Conservation (phyloP, 2,888 invertebrate genomes). For the Drosophila lutescens region DNA sequence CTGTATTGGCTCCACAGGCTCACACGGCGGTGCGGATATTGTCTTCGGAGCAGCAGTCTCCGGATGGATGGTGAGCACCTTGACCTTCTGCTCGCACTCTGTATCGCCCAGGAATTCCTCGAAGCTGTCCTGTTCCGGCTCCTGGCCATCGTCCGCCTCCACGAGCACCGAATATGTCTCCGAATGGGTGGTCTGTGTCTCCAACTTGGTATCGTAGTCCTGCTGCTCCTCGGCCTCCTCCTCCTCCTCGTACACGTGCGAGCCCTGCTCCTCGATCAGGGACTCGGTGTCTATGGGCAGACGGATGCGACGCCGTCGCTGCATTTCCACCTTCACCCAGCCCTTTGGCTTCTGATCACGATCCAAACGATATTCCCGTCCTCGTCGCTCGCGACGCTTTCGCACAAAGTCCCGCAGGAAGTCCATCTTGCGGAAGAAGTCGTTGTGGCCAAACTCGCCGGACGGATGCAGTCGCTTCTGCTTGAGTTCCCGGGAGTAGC, state of each 20-base stretch:
- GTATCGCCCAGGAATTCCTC: slow-evolving; percentile 53
- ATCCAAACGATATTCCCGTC: slow-evolving; percentile 62
- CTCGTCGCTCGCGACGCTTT: slow-evolving; percentile 76
- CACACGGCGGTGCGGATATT: slow-evolving; percentile 21
- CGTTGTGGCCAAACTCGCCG: slow-evolving; percentile 75
- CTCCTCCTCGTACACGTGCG: slow-evolving; percentile 56
- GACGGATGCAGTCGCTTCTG: slow-evolving; percentile 76
- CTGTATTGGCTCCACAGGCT: slow-evolving; percentile 36
- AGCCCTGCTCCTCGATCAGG: slow-evolving; percentile 51
- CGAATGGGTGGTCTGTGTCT: slow-evolving; percentile 63
- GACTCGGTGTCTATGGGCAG: slow-evolving; percentile 22
- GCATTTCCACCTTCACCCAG: slow-evolving; percentile 61
- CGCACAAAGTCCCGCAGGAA: slow-evolving; percentile 80
- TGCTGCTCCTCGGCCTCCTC: slow-evolving; percentile 66
- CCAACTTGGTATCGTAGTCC: slow-evolving; percentile 58
- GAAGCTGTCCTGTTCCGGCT: slow-evolving; percentile 46
- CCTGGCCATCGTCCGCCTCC: slow-evolving; percentile 63
- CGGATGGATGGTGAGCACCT: slow-evolving; percentile 50
- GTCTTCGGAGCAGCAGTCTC: slow-evolving; percentile 26
- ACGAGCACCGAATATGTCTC: slow-evolving; percentile 69
- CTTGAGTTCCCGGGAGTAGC: slow-evolving; percentile 83
- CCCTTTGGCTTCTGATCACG: slow-evolving; percentile 61
- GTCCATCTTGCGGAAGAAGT: slow-evolving; percentile 82
- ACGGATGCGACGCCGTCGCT: slow-evolving; percentile 44
- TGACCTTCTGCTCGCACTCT: slow-evolving; percentile 53